Conservation (phyloP, 2,113 vertebrate genomes). For the Pampusana beccarii region DNA sequence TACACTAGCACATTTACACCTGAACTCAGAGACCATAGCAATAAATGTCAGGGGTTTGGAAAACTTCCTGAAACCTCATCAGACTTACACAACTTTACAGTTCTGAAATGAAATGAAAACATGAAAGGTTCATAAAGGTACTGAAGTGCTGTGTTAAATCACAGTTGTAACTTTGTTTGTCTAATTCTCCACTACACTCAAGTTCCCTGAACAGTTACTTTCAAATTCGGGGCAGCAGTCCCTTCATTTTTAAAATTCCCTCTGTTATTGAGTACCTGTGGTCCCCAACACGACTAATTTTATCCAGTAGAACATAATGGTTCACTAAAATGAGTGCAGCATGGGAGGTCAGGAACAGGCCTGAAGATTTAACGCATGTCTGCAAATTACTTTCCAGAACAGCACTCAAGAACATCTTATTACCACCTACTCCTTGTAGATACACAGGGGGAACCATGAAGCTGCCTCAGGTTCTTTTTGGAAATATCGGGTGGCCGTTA, state of each 20-base stretch:
- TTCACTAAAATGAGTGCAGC: neutral
- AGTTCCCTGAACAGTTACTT: neutral
- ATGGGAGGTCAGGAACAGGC: neutral
- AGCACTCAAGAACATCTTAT: neutral
- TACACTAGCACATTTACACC: conserved; percentile 36
- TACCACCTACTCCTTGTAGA: neutral
- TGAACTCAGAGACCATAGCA: conserved; percentile 1
- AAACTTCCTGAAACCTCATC: conserved; percentile 1
- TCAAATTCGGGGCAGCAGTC: neutral
- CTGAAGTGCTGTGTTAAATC: neutral
- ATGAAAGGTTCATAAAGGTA: neutral
- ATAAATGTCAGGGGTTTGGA: conserved; percentile 31
- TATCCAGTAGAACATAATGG: neutral
- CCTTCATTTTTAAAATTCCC: neutral
- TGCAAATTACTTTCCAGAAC: neutral
- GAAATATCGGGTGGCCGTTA: neutral
- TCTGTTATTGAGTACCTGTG: neutral
- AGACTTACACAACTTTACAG: neutral
- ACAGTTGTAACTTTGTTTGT: neutral
- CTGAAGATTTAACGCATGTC: neutral
- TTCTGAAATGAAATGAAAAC: conserved; percentile 8
- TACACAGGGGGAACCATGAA: neutral
- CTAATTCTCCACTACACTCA: neutral
- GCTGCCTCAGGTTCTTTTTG: neutral
- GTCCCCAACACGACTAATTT: neutral